Base-by-base conservation (phyloP, 2,797 vertebrate genomes). In the Notoglanidium macrostoma region DNA sequence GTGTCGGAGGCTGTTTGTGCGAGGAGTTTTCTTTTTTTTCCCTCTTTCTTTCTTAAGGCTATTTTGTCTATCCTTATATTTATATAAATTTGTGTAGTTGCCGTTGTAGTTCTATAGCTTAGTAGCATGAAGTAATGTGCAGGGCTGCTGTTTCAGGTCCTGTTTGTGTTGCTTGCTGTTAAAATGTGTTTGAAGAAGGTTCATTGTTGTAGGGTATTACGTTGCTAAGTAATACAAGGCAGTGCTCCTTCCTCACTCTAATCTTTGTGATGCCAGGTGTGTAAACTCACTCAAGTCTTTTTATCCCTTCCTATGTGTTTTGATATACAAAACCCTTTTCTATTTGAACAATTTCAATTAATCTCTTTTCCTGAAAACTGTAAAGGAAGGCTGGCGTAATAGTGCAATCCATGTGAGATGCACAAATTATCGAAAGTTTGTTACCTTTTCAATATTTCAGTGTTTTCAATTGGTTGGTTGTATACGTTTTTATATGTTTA, bases 181-280 rank as follows among this genome's bases (percentile, higher is more conserved):
- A 55, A 4, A 78, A 17, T 44, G 15, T 79, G 55, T 79, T 59
- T 79, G 32, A 54, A 59, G 77, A 59, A 35, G 77, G 54, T 57
- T 79, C 77, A 57, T 59, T 79, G 54, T 23, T 79, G 17, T 55
- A 49, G 72, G 72, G 29, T 79, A 80, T 61, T 61, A 26, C 57
- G 35, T 80, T 44, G 78, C 78, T 44, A 80, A 40, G 55, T 80
- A 61, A 44, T 44, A 72, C 74, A 32, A 55, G n/a, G 49, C 73
- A 51, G 51, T 21, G n/a, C 17, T 55, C 49, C 15, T 55, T 77
- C 49, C 17, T 29, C 32, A 19, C 23, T 46, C 11, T 9, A 46
- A 1, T 77, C 74, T 77, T 55, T 54, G n/a, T 77, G 51, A 32
- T 5, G 8, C 49, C n/a, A 29, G 74, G 15, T 77, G n/a, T 77